These are phyloP conservation scores for Ascidia mentula DNA, from an alignment of 23 tunicate species.

Conservation along the genomic window DNA sequence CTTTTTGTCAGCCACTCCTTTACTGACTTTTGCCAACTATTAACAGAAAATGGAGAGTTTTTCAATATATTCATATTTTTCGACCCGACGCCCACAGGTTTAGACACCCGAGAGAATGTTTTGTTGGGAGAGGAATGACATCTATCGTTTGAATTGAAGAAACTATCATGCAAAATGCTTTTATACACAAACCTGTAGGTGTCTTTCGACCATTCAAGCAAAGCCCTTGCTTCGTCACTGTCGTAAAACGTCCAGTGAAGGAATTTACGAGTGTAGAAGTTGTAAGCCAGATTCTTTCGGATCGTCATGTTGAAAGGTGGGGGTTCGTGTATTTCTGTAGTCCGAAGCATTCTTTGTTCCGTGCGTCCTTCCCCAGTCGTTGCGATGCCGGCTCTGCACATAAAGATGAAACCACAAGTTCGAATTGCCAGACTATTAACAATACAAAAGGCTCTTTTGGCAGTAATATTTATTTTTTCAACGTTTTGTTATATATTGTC, in stretches of 20 bases:
- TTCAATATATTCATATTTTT: too few relatives aligned
- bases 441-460: too few relatives aligned
- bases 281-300: constrained; percentile 65
- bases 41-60: too few relatives aligned
- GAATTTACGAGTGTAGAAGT: constrained; percentile 44
- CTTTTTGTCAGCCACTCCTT: too few relatives aligned
- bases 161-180: not conserved
- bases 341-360: constrained; percentile 10
- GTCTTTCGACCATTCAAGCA: constrained; percentile 68
- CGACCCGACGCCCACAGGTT: too few relatives aligned
- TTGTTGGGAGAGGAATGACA: too few relatives aligned
- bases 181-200: constrained; percentile 27
- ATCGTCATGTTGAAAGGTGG: constrained; percentile 76
- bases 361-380: constrained; percentile 23
- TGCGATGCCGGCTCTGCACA: constrained; percentile 18
- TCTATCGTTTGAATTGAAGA: too few relatives aligned
- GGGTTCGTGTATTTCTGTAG: constrained; percentile 23
- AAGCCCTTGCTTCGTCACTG: constrained; percentile 36
- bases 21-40: too few relatives aligned
- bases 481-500: too few relatives aligned
- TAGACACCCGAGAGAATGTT: too few relatives aligned
- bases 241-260: constrained; percentile 57
- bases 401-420: not conserved
- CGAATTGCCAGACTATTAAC: too few relatives aligned
- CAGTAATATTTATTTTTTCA: too few relatives aligned